Evolutionary conservation across 2,888 invertebrate genomes (phyloP).

Genomic region (Caenorhabditis uteleia): DNA sequence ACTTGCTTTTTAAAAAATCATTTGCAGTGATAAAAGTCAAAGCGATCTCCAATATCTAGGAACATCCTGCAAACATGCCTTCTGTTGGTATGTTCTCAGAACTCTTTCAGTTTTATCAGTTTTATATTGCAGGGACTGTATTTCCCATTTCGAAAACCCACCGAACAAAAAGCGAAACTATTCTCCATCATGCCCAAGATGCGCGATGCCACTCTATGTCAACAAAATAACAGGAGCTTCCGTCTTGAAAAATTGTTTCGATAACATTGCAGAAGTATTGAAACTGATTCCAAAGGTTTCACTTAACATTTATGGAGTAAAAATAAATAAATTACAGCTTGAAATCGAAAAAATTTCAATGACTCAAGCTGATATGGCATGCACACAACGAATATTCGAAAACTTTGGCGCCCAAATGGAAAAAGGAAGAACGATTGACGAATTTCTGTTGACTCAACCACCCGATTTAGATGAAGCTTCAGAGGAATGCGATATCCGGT

Average conservation of each 20-base stretch:
- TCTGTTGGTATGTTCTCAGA: conserved; percentile 34
- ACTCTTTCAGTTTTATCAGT: neutral
- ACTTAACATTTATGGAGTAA: neutral
- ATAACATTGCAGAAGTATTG: conserved; percentile 14
- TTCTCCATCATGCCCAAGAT: conserved; percentile 9
- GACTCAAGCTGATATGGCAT: conserved; percentile 18
- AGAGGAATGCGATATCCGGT: neutral
- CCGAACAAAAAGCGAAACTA: conserved; percentile 6
- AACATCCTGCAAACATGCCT: conserved; percentile 42
- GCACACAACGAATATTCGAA: conserved; percentile 26
- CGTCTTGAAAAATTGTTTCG: conserved; percentile 23
- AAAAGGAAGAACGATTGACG: conserved; percentile 15
- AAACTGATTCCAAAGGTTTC: conserved; percentile 12
- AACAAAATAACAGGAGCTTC: conserved; percentile 22
- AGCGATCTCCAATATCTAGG: conserved; percentile 33
- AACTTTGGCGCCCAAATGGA: conserved; percentile 7
- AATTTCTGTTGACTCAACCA: conserved; percentile 29
- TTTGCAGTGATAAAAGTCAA: conserved; percentile 18
- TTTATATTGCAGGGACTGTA: conserved; percentile 25
- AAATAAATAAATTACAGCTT: neutral
- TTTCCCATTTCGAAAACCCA: conserved; percentile 5
- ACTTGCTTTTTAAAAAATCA: neutral
- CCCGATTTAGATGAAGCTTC: conserved; percentile 7
- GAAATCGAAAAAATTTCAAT: neutral
- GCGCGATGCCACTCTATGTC: conserved; percentile 19